A percentile compares a stretch with the other conserved stretches of the same genome.
Conservation (phyloP, 53 echinoderm and acorn worm genomes). For the Actinopyga echinites region DNA sequence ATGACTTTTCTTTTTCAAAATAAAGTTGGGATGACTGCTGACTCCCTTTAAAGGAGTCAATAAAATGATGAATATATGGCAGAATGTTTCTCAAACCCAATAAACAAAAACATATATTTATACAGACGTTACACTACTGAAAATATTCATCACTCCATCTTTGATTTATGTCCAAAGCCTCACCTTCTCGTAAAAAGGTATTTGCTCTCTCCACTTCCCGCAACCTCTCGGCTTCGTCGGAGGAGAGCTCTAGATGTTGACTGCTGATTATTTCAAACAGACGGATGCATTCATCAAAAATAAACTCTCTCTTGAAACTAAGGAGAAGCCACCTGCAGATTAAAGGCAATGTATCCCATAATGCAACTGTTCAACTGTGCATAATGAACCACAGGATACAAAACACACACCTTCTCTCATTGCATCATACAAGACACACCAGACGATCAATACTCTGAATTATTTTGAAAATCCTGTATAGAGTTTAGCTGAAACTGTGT, state of each 20-base stretch:
- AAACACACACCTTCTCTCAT: too few relatives aligned
- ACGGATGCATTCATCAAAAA: conserved; percentile 75
- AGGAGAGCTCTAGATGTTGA: conserved; percentile 87
- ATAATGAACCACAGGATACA: not conserved
- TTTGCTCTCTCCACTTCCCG: conserved; percentile 84
- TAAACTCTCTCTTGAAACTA: conserved; percentile 96
- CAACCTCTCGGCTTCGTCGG: conserved; percentile 79
- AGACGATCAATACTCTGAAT: not conserved
- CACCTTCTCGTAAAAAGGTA: conserved; percentile 89
- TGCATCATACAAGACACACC: not conserved
- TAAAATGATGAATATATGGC: too few relatives aligned
- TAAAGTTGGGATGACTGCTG: too few relatives aligned
- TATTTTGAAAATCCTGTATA: too few relatives aligned
- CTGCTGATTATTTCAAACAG: conserved; percentile 97
- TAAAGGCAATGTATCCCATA: not conserved
- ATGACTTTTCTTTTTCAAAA: too few relatives aligned
- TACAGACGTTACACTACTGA: not conserved
- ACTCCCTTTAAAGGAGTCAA: too few relatives aligned
- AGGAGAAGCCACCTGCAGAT: conserved; percentile 81
- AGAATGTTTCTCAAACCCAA: too few relatives aligned
- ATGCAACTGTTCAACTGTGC: not conserved
- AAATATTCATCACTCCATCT: not conserved
- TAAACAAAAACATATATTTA: too few relatives aligned
- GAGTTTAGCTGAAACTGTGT: too few relatives aligned
- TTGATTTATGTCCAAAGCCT: not conserved